Percentiles rank a stretch among this genome's conserved stretches.
Evolutionary conservation across 2,888 invertebrate genomes (phyloP).

Genomic region (Phyllotreta striolata): DNA sequence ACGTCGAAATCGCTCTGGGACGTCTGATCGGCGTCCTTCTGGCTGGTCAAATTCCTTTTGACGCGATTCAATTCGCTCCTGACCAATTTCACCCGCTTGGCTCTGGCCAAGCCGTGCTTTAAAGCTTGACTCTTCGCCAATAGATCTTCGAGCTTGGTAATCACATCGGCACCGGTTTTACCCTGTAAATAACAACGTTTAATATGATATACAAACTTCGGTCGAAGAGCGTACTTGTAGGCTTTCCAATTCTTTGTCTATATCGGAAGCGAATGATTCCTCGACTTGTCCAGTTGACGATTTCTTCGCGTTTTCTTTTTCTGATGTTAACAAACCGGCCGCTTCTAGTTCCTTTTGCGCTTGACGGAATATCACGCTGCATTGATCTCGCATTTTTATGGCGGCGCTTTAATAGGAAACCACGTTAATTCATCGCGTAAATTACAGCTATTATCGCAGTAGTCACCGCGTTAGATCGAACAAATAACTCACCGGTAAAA

Average conservation of each 20-base stretch:
- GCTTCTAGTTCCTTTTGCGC: conserved; percentile 77
- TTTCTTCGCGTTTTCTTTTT: conserved; percentile 54
- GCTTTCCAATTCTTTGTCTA: conserved; percentile 65
- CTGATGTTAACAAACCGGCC: conserved; percentile 65
- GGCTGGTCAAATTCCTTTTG: conserved; percentile 56
- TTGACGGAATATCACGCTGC: conserved; percentile 79
- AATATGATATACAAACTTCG: conserved; percentile 7
- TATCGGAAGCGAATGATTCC: conserved; percentile 64
- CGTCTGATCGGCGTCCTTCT: conserved; percentile 42
- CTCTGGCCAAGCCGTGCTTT: conserved; percentile 66
- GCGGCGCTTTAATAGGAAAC: conserved; percentile 34
- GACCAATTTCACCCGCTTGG: conserved; percentile 67
- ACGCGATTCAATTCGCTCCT: conserved; percentile 67
- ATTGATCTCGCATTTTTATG: conserved; percentile 85
- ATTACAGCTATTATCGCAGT: no score
- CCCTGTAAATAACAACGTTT: no score
- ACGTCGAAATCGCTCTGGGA: conserved; percentile 56
- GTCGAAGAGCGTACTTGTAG: conserved; percentile 51
- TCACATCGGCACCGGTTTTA: conserved; percentile 57
- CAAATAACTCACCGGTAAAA: conserved; percentile 74
- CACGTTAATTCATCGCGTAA: no score
- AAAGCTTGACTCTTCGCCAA: conserved; percentile 70
- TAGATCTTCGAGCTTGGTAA: conserved; percentile 67
- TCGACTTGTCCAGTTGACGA: conserved; percentile 48
- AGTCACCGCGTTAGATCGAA: no score